Evolutionary conservation across 2,888 invertebrate species (phyloP), one percentile per base, ranked within the genome.

Genomic region (Lasioglossum figueresi): DNA sequence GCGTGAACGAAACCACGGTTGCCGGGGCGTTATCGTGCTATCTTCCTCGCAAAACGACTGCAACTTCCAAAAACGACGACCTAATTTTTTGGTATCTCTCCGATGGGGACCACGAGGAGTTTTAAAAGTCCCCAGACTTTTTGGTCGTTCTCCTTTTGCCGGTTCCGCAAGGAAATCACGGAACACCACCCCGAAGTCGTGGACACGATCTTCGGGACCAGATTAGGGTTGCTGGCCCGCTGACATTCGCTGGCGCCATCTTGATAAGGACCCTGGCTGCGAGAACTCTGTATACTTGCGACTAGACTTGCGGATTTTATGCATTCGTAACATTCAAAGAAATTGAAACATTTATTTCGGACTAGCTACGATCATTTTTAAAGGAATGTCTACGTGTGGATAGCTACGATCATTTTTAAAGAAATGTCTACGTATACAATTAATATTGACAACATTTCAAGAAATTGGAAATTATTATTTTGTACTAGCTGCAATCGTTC

Each of bases 21-120:
- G 52, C 31, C 63, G 73, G 76, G 73, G 76, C 76, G 83, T 83
- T 88, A 82, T 89, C 88, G 79, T 70, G 77, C 75, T 88, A 81
- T 89, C 85, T 82, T 66, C 63, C 87, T 23, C 80, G 82, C 72
- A 68, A 89, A 89, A 84, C 78, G 83, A 84, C 83, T 8, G 66
- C 16, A 63, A 66, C 66, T 23, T 31, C 63, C 27, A 71, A 76
- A 48, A 56, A 40, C 68, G 82, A 72, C 73, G 79, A 76, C 79
- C 89, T 88, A 89, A 88, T 52, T 89, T 89, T 83, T 63, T 83
- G 66, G 52, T 79, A 82, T 74, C 81, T 6, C 37, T 43, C 4
- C 14, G 70, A 31, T n/a, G 31, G 31, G 31, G 63, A 31, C 31
- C 31, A 31, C 16, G 63, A 16, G 14, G 16, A 63, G 27, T 70